Conservation (phyloP, 2,113 vertebrate genomes). For the Blennius ocellaris region DNA sequence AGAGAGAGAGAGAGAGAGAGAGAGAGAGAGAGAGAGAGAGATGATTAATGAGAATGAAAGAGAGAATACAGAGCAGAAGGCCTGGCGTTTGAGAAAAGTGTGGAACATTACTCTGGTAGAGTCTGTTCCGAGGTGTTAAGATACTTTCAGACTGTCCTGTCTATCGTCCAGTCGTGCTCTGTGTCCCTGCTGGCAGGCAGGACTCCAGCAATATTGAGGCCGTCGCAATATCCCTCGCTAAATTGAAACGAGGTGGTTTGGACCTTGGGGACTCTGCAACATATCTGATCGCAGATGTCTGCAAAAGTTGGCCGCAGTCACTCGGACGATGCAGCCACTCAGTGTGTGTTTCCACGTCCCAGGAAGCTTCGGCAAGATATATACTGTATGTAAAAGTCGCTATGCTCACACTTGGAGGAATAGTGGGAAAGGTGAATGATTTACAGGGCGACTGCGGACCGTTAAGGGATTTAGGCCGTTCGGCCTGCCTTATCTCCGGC, state of each 20-base stretch:
- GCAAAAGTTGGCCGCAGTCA: conserved; percentile 40
- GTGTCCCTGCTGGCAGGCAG: conserved; percentile 46
- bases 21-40: conserved; percentile 14
- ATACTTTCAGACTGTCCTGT: conserved; percentile 43
- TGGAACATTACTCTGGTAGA: conserved; percentile 25
- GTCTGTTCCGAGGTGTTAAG: conserved; percentile 57
- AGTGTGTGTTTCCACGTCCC: conserved; percentile 42
- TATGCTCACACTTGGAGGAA: conserved; percentile 48
- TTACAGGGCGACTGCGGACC: conserved; percentile 69
- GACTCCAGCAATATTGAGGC: conserved; percentile 63
- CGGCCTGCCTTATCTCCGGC: conserved; percentile 68
- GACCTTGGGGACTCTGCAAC: conserved; percentile 56
- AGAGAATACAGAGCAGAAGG: conserved; percentile 10
- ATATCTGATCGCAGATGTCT: conserved; percentile 58
- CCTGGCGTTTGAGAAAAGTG: conserved; percentile 31
- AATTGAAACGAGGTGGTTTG: conserved; percentile 64
- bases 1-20: conserved; percentile 21
- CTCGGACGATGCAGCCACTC: conserved; percentile 34
- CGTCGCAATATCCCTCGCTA: conserved; percentile 69
- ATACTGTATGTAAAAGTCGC: conserved; percentile 53
- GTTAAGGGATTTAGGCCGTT: conserved; percentile 58
- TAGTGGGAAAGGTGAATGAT: conserved; percentile 74
- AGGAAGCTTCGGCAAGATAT: conserved; percentile 34
- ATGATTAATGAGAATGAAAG: conserved; percentile 51
- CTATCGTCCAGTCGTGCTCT: conserved; percentile 48